phyloP scores from a whole-genome alignment of 2,888 invertebrate genomes.

The Odontomyia ornata region DNA sequence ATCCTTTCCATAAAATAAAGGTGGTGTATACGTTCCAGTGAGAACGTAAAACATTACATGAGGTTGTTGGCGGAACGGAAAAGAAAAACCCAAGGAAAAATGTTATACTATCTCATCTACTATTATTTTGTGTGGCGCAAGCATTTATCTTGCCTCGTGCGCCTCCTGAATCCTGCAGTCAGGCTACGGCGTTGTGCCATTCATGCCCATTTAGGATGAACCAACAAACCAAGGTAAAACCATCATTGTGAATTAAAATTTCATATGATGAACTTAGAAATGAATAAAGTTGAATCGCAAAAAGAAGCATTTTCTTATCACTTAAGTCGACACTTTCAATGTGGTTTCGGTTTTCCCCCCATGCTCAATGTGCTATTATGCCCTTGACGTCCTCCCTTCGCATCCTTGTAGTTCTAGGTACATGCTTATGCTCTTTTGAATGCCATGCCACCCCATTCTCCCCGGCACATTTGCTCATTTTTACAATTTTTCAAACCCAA shows the following conservation, averaged over 20 bases:
- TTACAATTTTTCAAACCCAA: neutral
- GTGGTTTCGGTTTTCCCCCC: neutral
- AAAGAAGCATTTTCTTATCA: constrained; percentile 30
- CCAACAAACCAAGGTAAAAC: constrained; percentile 9
- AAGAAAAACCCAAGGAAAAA: neutral
- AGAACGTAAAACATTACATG: constrained; percentile 6
- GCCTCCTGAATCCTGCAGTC: neutral
- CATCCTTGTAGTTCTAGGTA: too few relatives aligned
- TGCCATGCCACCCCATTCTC: neutral
- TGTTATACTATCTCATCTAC: neutral
- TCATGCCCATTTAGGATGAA: neutral
- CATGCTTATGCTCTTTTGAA: neutral
- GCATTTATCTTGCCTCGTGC: constrained; percentile 5
- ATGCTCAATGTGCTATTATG: neutral
- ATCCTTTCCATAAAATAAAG: constrained; percentile 30
- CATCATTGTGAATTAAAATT: constrained; percentile 35
- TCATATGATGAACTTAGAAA: constrained; percentile 36
- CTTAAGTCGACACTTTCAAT: constrained; percentile 32
- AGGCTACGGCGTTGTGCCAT: neutral
- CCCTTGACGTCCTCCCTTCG: too few relatives aligned
- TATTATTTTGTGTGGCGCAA: neutral
- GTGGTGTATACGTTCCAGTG: neutral
- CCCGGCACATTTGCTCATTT: constrained; percentile 2
- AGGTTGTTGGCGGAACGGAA: neutral
- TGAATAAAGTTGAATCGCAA: constrained; percentile 34